Percentiles rank a stretch among this genome's conserved stretches.
These are phyloP conservation scores for Tokudaia tokunoshimensis DNA, from an alignment of 2,797 vertebrate genomes.

Conservation along the genomic window DNA sequence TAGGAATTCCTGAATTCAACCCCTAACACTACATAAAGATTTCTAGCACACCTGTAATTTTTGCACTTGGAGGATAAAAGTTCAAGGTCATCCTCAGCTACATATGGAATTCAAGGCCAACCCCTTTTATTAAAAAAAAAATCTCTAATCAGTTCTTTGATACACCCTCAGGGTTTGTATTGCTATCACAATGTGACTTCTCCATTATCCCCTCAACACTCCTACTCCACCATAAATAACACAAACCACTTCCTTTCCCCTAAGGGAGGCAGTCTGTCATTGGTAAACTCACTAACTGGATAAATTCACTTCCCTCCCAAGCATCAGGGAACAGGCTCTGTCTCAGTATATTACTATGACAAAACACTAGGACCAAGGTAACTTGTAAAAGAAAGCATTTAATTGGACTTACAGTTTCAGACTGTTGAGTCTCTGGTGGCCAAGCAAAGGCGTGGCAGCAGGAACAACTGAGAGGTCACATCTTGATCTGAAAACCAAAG, in stretches of 20 bases:
- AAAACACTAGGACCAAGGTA: not conserved
- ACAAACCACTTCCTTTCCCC: not conserved
- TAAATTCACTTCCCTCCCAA: not conserved
- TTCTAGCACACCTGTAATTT: not conserved
- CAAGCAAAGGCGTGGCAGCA: not conserved
- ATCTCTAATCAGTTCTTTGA: not conserved
- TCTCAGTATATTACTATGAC: not conserved
- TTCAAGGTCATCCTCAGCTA: not conserved
- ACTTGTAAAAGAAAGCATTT: not conserved
- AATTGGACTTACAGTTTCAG: not conserved
- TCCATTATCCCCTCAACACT: not conserved
- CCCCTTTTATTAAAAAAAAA: not conserved
- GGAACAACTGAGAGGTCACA: not conserved
- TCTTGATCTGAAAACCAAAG: not conserved
- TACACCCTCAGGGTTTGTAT: not conserved
- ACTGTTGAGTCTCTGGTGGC: not conserved
- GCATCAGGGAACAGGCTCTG: not conserved
- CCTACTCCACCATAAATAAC: not conserved
- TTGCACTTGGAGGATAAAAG: not conserved
- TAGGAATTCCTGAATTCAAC: not conserved
- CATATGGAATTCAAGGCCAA: not conserved
- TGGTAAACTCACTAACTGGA: not conserved
- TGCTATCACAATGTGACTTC: not conserved
- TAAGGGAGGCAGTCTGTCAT: not conserved
- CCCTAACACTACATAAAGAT: not conserved